Percentiles rank a stretch among this genome's conserved stretches.
These are phyloP conservation scores for Julus scandinavius DNA, from an alignment of 2,888 invertebrate genomes.

Conservation along the genomic window DNA sequence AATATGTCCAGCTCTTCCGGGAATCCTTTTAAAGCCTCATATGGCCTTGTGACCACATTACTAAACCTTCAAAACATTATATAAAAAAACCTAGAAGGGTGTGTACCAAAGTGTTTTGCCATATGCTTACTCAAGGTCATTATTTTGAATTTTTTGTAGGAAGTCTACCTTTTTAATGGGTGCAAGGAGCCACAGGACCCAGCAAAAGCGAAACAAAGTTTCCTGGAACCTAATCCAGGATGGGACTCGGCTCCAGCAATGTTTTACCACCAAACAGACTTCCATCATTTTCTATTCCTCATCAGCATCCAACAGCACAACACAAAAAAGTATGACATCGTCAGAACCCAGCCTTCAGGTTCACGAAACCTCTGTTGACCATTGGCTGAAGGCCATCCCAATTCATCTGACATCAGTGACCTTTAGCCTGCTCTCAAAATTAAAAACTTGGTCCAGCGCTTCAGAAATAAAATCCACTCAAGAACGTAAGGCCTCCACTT, in stretches of 20 bases:
- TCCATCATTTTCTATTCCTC: slow-evolving; percentile 20
- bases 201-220: neutral
- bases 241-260: neutral
- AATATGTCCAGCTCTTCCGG: slow-evolving; percentile 3
- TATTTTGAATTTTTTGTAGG: neutral
- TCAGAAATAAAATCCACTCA: neutral
- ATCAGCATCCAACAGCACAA: neutral
- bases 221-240: slow-evolving; percentile 21
- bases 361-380: slow-evolving; percentile 6
- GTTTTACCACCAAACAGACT: slow-evolving; percentile 20
- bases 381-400: slow-evolving; percentile 25
- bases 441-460: neutral
- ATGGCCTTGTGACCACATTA: neutral
- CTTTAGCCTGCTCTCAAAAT: neutral
- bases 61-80: neutral
- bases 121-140: neutral
- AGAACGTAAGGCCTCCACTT: neutral
- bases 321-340: neutral
- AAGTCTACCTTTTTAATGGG: neutral
- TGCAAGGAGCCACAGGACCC: neutral
- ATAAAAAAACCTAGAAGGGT: no score
- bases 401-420: neutral
- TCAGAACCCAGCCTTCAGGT: slow-evolving; percentile 16
- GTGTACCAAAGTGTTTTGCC: neutral
- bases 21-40: neutral